phyloP scores from a whole-genome alignment of 2,113 vertebrate genomes.

The Hypomesus transpacificus region DNA sequence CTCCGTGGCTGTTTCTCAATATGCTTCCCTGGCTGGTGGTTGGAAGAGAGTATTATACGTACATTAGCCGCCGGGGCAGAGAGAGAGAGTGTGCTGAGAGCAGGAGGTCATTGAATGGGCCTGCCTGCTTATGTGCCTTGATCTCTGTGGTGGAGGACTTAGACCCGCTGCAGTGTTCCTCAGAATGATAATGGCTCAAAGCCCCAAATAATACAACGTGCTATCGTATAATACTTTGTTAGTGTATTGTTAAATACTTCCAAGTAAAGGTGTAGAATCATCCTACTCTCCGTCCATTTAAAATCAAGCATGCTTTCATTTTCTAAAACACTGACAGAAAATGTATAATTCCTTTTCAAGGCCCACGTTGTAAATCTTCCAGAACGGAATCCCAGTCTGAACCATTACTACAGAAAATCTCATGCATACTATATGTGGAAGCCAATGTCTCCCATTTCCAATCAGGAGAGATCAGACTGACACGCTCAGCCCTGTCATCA shows the following conservation, averaged over 20 bases:
- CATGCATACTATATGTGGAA: not conserved
- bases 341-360: not conserved
- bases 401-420: not conserved
- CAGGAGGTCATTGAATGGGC: slow-evolving; percentile 49
- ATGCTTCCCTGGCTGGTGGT: slow-evolving; percentile 25
- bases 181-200: too few relatives aligned
- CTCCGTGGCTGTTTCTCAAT: slow-evolving; percentile 36
- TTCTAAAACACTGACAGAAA: too few relatives aligned
- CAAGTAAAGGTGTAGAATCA: too few relatives aligned
- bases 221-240: too few relatives aligned
- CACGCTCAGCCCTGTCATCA: not conserved
- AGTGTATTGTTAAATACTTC: too few relatives aligned
- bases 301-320: too few relatives aligned
- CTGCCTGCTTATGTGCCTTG: slow-evolving; percentile 20
- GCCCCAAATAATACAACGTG: too few relatives aligned
- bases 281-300: too few relatives aligned
- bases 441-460: not conserved
- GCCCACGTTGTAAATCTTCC: not conserved
- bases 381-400: not conserved
- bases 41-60: slow-evolving; percentile 46
- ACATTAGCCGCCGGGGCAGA: slow-evolving; percentile 53
- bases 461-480: not conserved
- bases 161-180: too few relatives aligned
- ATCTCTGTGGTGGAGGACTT: slow-evolving; percentile 42
- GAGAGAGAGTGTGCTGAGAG: slow-evolving; percentile 11